Evolutionary conservation across 2,888 invertebrate species (phyloP), one percentile per base, ranked within the genome.

Genomic region (Caenorhabditis sulstoni): DNA sequence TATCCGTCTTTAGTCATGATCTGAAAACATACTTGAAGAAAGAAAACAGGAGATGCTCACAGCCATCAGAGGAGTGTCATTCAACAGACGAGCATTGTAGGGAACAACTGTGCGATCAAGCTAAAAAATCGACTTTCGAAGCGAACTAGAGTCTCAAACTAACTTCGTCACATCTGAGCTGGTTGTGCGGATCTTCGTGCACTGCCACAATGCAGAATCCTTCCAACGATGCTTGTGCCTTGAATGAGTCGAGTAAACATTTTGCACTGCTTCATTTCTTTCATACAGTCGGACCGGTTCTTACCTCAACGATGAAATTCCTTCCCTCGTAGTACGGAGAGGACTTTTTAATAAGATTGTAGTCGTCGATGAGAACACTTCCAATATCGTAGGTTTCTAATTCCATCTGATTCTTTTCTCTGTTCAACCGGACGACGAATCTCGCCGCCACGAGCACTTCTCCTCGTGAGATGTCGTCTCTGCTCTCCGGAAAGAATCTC

Each of bases 161-260:
- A 41, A 75, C 75, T 1, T 39, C 23, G 14, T 67, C 75, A 50
- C 75, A 75, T n/a, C 22, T 45, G 9, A 53, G 44, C 7, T 20
- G 18, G 0, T 22, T 55, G 0, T 35, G 1, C 3, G 41, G 61
- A 49, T 79, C 67, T 16, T 79, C 79, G 50, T 66, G 66, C 2
- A 79, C 79, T 47, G 29, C 23, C n/a, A 73, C 16, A 1, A 61
- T 50, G 16, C 67, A n/a, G 52, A 67, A 79, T 18, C 79, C 79
- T 4, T n/a, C 29, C 37, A 61, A 1, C 12, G 70, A 70, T 39
- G 53, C 61, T 55, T 70, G 70, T 0, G 61, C 47, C 68, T 68
- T 44, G 0, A 67, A n/a, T n/a, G n/a, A 59, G 20, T 23, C 20
- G 4, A 0, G 22, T 20, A 3, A 23, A 59, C 11, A 59, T 23